Evolutionary conservation across 2,888 invertebrate species (phyloP), one percentile per base, ranked within the genome.

Genomic region (Macroteleia sp.): DNA sequence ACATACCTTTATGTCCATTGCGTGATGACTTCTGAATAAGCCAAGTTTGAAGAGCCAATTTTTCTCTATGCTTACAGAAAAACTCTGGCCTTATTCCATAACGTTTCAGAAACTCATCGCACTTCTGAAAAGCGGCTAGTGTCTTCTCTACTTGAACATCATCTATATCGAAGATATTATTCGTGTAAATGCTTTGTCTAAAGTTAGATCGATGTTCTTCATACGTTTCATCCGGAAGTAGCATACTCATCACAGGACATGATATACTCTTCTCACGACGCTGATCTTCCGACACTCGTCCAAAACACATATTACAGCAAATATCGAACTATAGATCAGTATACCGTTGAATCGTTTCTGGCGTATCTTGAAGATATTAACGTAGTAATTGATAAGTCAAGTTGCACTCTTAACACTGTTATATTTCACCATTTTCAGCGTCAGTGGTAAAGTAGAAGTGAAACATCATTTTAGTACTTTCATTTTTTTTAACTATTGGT

Each of bases 191-290:
- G 66, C 82, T 85, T 22, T 81, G 84, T 44, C 82, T 82, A 67
- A 85, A 88, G 36, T 75, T 61, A 57, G 83, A 82, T 66, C 85
- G 82, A 57, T 87, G 92, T 90, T 93, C 93, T 92, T 95, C 96
- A 93, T 96, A 96, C 86, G 95, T 96, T 93, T 96, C 95, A 92
- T 96, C 96, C 85, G 96, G 95, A 92, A 95, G 93, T 92, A 96
- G 93, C 95, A 94, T 94, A 83, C 89, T 91, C 89, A 89, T 89
- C 71, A 70, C 79, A 71, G 70, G 77, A 64, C 77, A 56, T 59
- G 75, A 80, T 71, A 46, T 64, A 36, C 74, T 42, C 56, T 70
- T 64, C 48, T 39, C 42, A 39, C 42, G 39, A 57, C 25, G 16
- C 9, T 50, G 44, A 62, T 70, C 56, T 64, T 30, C 39, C 19